Base-by-base conservation (phyloP, 2,888 invertebrate genomes). In the Rotaria macrura region DNA sequence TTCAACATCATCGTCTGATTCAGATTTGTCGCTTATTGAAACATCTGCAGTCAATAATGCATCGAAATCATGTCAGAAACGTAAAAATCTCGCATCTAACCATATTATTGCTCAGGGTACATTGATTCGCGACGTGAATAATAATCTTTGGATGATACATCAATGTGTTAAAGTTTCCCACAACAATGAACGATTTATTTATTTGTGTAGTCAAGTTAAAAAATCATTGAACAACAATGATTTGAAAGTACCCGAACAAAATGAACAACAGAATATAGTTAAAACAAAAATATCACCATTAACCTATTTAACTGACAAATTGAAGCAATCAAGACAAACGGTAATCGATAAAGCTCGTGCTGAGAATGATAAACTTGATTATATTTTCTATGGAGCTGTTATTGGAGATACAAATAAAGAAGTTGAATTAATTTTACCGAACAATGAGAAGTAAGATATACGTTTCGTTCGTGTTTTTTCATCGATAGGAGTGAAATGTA, bases 301-400 rank as follows among this genome's bases (percentile, higher is more conserved):
- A n/a, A 79, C 43, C n/a, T 79, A 43, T 79, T 43, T 79, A 79
- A 79, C 79, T 10, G 79, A 79, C 14, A 79, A 79, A 43, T 43
- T 79, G n/a, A 79, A 79, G 43, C 43, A 79, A 79, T 79, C 79
- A n/a, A 79, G 79, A 79, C 43, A 40, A 79, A 38, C 40, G 1
- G 43, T 79, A 9, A 43, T 79, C 14, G 43, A 79, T 79, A 79
- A 79, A 79, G 79, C 79, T 12, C 40, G 43, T 25, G 43, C 79
- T 40, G 23, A 79, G 43, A 79, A 79, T 79, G 79, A 79, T 43
- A 43, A 79, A 79, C 43, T 79, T n/a, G 79, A 79, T 79, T 79
- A 79, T 79, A 38, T 79, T 79, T 79, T 79, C 25, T 79, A 79
- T 79, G 79, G 79, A 10, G 43, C 79, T 12, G 79, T 79, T 25